Evolutionary conservation across 2,797 vertebrate species (phyloP).

Genomic region (Epinephelus malabaricus): DNA sequence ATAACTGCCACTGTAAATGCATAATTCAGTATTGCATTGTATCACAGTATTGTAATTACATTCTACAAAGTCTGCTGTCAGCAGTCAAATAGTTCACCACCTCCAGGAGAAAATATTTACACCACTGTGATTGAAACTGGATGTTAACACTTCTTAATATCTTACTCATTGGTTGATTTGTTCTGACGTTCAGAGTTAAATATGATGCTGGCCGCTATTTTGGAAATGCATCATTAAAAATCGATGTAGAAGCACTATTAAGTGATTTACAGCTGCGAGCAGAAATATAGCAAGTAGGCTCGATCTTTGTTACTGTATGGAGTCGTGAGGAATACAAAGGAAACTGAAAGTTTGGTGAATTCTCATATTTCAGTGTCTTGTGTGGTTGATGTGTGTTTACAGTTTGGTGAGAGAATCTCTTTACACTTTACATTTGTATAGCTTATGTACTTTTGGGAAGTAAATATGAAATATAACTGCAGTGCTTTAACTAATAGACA

Average conservation of each 20-base stretch:
- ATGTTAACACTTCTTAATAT: neutral
- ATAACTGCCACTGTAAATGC: neutral
- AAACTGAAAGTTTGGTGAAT: neutral
- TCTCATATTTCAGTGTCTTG: too few relatives aligned
- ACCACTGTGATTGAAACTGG: neutral
- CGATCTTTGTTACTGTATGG: neutral
- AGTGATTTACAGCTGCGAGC: neutral
- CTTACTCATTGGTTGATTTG: neutral
- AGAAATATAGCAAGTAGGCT: neutral
- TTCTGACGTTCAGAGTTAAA: neutral
- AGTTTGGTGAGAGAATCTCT: neutral
- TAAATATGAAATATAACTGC: neutral
- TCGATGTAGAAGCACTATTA: neutral
- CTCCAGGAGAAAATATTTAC: neutral
- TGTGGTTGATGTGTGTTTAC: neutral
- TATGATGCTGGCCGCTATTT: neutral
- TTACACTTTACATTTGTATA: neutral
- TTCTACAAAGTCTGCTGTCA: too few relatives aligned
- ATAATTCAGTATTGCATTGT: neutral
- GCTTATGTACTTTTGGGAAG: neutral
- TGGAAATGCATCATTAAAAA: neutral
- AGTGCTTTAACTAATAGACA: neutral
- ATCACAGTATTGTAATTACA: neutral
- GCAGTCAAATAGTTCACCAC: neutral
- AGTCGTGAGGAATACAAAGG: neutral